These are phyloP conservation scores for Labia minor DNA, from an alignment of 2,888 invertebrate species.

Conservation along the genomic window DNA sequence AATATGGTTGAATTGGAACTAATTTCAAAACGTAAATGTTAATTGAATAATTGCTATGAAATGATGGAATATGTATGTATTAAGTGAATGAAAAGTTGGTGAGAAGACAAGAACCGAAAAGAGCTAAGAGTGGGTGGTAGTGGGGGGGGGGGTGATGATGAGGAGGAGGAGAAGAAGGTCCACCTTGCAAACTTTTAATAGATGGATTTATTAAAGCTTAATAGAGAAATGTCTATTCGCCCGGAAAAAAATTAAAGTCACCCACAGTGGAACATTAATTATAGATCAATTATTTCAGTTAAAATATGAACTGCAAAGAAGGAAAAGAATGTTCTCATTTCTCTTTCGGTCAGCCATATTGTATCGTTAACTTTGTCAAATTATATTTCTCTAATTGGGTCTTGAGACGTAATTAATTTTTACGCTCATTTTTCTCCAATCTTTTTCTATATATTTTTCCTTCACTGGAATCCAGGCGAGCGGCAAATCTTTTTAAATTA, in stretches of 20 bases:
- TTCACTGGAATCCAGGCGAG: neutral
- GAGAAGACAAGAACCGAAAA: no score
- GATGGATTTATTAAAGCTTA: neutral
- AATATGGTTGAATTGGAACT: no score
- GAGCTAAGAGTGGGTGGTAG: no score
- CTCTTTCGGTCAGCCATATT: neutral
- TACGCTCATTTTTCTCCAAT: conserved; percentile 7
- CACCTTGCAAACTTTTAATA: conserved; percentile 8
- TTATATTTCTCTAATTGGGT: conserved; percentile 5
- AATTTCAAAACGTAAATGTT: no score
- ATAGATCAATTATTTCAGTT: neutral
- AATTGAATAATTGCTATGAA: no score
- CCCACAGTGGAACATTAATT: neutral
- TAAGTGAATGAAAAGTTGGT: no score
- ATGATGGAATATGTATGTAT: no score
- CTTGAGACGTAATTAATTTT: neutral
- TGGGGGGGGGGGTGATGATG: no score
- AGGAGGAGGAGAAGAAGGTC: neutral
- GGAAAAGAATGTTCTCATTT: neutral
- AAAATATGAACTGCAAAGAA: neutral
- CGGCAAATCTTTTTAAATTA: neutral
- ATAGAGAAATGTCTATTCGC: conserved; percentile 8
- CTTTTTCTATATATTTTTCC: neutral
- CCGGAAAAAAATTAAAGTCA: conserved; percentile 7
- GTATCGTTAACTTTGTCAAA: conserved; percentile 13